Conservation (phyloP, 2,113 vertebrate genomes). For the Ictalurus furcatus region DNA sequence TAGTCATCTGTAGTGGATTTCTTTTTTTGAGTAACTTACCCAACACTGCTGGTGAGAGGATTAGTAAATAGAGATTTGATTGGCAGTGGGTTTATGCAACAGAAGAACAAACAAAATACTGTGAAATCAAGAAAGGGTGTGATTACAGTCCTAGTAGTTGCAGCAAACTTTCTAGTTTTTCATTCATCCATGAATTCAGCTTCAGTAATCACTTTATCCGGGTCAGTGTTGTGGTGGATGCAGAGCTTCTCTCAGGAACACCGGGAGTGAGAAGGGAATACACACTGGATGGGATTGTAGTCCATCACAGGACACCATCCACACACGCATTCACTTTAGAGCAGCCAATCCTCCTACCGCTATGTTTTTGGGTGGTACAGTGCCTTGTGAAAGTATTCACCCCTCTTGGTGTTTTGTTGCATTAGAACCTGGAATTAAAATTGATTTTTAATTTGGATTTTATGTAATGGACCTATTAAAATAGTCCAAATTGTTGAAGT, state of each 20-base stretch:
- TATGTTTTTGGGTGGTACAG: not conserved
- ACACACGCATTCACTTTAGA: not conserved
- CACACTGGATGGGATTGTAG: not conserved
- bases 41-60: not conserved
- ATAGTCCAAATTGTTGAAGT: no score
- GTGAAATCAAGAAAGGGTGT: not conserved
- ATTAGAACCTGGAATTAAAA: no score
- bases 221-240: not conserved
- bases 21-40: no score
- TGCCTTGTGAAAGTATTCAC: no score
- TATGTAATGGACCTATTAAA: no score
- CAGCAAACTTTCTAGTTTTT: not conserved
- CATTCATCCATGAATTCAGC: not conserved
- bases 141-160: not conserved
- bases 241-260: not conserved
- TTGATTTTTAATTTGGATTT: no score
- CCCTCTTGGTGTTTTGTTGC: no score
- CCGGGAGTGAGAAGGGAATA: not conserved
- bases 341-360: not conserved
- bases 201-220: not conserved
- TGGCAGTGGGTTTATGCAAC: not conserved
- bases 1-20: no score
- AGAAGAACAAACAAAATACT: not conserved
- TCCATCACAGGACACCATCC: not conserved
- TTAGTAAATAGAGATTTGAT: not conserved